phyloP scores from a whole-genome alignment of 2,113 vertebrate genomes.

The Morone saxatilis region DNA sequence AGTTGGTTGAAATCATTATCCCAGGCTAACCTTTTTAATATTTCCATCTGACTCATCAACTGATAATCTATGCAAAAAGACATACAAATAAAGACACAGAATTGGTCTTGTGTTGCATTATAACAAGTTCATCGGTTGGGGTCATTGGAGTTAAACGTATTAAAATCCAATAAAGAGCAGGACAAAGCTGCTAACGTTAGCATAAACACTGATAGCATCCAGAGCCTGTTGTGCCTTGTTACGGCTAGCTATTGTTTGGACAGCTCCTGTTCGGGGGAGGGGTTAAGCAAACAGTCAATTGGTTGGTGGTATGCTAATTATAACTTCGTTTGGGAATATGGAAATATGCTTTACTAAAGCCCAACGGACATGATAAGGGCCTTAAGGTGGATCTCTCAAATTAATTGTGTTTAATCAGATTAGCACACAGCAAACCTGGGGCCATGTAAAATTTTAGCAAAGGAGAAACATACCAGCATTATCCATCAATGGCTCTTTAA shows the following conservation, averaged over 20 bases:
- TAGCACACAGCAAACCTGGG: background rate
- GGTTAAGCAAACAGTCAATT: background rate
- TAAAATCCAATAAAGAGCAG: no score
- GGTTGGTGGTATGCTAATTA: background rate
- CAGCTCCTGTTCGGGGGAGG: background rate
- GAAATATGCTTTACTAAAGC: background rate
- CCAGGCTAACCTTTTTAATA: background rate
- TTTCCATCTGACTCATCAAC: background rate
- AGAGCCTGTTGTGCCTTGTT: background rate
- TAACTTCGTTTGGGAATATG: background rate
- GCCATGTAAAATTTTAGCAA: background rate
- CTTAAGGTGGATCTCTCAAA: background rate
- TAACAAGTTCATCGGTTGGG: no score
- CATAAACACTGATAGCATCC: background rate
- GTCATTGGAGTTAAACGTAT: no score
- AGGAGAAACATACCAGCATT: background rate
- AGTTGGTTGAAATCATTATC: no score
- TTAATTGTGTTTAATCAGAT: background rate
- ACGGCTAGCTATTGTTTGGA: background rate
- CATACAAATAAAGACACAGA: background rate
- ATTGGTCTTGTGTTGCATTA: background rate
- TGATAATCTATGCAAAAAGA: background rate
- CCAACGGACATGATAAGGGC: background rate
- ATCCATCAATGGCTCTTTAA: background rate
- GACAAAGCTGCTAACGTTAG: background rate